phyloP scores from a whole-genome alignment of 2,888 invertebrate genomes.

The Apomyelois bistriatella region DNA sequence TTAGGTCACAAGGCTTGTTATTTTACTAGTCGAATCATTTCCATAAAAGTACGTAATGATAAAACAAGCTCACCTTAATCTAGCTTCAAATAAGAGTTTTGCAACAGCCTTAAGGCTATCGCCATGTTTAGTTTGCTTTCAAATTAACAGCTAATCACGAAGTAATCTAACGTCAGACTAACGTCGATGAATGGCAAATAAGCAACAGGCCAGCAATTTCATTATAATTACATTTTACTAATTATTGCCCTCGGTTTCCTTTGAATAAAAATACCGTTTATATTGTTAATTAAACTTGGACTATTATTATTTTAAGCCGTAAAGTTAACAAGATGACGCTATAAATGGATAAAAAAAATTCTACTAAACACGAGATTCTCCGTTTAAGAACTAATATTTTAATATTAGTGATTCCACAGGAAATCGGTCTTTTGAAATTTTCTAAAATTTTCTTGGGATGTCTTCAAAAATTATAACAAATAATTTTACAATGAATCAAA shows the following conservation, averaged over 20 bases:
- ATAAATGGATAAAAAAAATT: background rate
- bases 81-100: background rate
- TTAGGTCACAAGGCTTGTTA: too few species aligned
- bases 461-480: too few species aligned
- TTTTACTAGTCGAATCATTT: background rate
- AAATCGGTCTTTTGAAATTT: too few species aligned
- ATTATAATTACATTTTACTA: conserved; percentile 4
- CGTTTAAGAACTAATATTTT: too few species aligned
- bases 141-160: conserved; percentile 10
- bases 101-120: background rate
- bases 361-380: too few species aligned
- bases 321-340: background rate
- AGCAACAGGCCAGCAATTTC: background rate
- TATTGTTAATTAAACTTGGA: conserved; percentile 3
- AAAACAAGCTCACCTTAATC: background rate
- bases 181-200: background rate
- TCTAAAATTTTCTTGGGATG: too few species aligned
- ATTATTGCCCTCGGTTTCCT: conserved; percentile 4
- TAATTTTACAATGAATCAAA: too few species aligned
- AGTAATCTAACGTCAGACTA: background rate
- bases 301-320: background rate
- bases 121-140: conserved; percentile 3
- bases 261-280: conserved; percentile 16
- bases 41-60: background rate
- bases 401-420: too few species aligned